Conservation (phyloP, 2,113 vertebrate genomes). For the Notarius quadriscutis region DNA sequence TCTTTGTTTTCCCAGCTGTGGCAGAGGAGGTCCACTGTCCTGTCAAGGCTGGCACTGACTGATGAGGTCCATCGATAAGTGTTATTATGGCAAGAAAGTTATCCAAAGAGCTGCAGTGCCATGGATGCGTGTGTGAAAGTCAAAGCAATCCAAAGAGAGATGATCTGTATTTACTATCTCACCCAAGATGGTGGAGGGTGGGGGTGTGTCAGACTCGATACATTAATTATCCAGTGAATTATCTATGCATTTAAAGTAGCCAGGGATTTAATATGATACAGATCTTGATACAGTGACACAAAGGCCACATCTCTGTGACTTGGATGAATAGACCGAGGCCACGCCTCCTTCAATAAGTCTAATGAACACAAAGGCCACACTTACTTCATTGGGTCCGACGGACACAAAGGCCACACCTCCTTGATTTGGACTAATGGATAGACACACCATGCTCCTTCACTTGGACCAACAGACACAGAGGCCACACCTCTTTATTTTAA, state of each 20-base stretch:
- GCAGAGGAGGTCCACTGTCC: conserved; percentile 11
- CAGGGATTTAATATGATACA: neutral
- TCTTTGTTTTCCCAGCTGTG: conserved; percentile 34
- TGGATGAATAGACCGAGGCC: neutral
- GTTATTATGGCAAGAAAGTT: conserved; percentile 1
- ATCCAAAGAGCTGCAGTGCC: neutral
- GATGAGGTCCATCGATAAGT: conserved; percentile 23
- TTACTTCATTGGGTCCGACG: neutral
- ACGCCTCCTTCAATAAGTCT: neutral
- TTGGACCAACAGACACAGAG: neutral
- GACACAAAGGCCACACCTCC: neutral
- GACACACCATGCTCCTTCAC: neutral
- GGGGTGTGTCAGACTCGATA: neutral
- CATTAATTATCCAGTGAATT: neutral
- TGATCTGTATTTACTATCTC: neutral
- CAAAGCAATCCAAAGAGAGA: neutral
- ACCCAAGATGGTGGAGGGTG: neutral
- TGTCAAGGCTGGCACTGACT: conserved; percentile 7
- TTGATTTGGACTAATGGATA: neutral
- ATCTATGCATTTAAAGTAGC: neutral
- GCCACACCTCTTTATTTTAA: neutral
- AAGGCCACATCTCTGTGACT: neutral
- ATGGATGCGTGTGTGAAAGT: neutral
- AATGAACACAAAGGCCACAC: neutral
- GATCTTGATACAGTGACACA: neutral